Base-by-base conservation (phyloP, 2,888 invertebrate species). In the Noctua comes region DNA sequence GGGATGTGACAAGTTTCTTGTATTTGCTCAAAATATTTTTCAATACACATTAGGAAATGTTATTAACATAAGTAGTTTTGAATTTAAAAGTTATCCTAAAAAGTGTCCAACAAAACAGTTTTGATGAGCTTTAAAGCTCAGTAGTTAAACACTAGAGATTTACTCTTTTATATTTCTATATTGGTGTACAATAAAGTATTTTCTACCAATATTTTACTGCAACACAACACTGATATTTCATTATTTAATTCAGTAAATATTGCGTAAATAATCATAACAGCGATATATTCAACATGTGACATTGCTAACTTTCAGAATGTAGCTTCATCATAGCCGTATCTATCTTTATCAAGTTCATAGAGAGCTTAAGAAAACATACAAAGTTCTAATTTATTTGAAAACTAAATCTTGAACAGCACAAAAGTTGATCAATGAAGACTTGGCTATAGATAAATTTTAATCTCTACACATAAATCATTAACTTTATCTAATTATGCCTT, bases 71-170 rank as follows among this genome's bases (percentile, higher is more conserved):
- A 10, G 18, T n/a, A n/a, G 7, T 43, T 43, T 66, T 43, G 40
- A 16, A 65, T 40, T 16, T 65, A n/a, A n/a, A 16, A n/a, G 10
- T 65, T 65, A 24, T 65, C 0, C 10, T 62, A 21, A 31, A 62
- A 62, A 2, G 3, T 1, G 16, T 8, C 24, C 16, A 43, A 43
- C n/a, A 66, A n/a, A 3, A 18, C n/a, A 43, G n/a, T n/a, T 65
- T 65, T 16, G 8, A 43, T 40, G 40, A 59, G 77, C 79, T 79
- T 77, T 54, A n/a, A 79, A 77, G 68, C 68, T 79, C 54, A 43
- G 24, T 21, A 31, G 18, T 62, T 31, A 31, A 36, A 36, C 10
- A 40, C 46, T 36, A 27, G 2, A 36, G 36, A 40, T 46, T 1
- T 16, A 46, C 57, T 31, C 7, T 6, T 54, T 24, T n/a, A 57